Evolutionary conservation across 2,888 invertebrate genomes (phyloP).

Genomic region (Caenorhabditis sp.): DNA sequence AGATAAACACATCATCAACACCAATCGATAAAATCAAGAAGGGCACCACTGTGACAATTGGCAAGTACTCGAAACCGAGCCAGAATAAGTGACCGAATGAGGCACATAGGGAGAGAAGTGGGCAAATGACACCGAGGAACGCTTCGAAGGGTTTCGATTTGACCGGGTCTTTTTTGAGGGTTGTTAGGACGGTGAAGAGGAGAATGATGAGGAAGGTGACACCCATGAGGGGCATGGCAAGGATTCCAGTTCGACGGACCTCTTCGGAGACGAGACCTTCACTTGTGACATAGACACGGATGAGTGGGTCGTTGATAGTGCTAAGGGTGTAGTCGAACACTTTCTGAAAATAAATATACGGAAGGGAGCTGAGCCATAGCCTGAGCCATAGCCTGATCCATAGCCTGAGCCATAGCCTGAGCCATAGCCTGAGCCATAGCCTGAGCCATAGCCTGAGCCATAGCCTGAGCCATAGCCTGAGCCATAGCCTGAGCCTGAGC

Average conservation of each 20-base stretch:
- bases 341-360: constrained; percentile 39
- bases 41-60: constrained; percentile 70
- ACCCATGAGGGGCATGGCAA: constrained; percentile 67
- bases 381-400: neutral
- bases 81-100: constrained; percentile 69
- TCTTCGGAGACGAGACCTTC: constrained; percentile 70
- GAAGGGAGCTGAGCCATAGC: too few species aligned
- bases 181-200: constrained; percentile 64
- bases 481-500: too few species aligned
- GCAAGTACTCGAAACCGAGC: constrained; percentile 69
- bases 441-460: too few species aligned
- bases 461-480: too few species aligned
- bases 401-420: too few species aligned
- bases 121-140: constrained; percentile 68
- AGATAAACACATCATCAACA: constrained; percentile 71
- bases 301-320: constrained; percentile 59
- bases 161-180: constrained; percentile 55
- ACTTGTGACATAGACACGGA: constrained; percentile 62
- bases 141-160: constrained; percentile 68
- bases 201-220: constrained; percentile 66
- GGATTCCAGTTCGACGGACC: constrained; percentile 67
- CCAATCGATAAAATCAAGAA: constrained; percentile 70
- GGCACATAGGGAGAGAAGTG: constrained; percentile 67
- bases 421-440: too few species aligned
- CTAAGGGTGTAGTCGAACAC: constrained; percentile 60